Base-by-base conservation (phyloP, 2,888 invertebrate genomes). In the Parochlus steinenii region DNA sequence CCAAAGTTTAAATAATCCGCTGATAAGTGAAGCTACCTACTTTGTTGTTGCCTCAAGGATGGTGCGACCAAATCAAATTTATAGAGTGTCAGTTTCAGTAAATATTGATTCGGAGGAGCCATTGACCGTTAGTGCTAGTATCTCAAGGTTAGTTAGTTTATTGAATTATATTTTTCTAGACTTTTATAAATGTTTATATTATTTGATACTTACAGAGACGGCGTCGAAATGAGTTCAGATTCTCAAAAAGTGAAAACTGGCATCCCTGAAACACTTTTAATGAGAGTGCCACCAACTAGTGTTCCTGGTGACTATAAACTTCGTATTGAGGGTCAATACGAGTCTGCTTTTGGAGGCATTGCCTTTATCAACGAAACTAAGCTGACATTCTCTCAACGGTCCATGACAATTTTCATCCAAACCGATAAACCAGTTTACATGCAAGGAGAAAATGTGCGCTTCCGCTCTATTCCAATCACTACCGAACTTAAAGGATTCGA, bases 381-480 rank as follows among this genome's bases (percentile, higher is more conserved):
- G 39, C 64, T 95, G 10, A 65, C 68, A 2, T 95, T 92, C 61
- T 86, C 85, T 0, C 78, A 79, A 46, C 68, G 92, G 24, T 87
- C 90, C 31, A 85, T 92, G 78, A 90, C 93, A 1, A 85, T 93
- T 42, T 90, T 93, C 54, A 81, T 95, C 44, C 92, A 92, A 58
- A 74, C 86, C 48, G 90, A 93, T 54, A 90, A 90, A 52, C 93
- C 93, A 0, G 73, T 92, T 5, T 95, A 95, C 51, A 89, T 78
- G 74, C 92, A 93, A 56, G 77, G 82, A 5, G 85, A 93, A 56
- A 81, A 66, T 68, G 83, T 92, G 2, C 69, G 75, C 38, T 90
- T 95, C 56, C 74, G 95, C 25, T 76, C 86, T 6, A 81, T 95
- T 44, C 93, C 93, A 0, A 86, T 95, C 47, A 81, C 83, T 49